Evolutionary conservation across 2,113 vertebrate genomes (phyloP).

Genomic region (Erinaceus europaeus): DNA sequence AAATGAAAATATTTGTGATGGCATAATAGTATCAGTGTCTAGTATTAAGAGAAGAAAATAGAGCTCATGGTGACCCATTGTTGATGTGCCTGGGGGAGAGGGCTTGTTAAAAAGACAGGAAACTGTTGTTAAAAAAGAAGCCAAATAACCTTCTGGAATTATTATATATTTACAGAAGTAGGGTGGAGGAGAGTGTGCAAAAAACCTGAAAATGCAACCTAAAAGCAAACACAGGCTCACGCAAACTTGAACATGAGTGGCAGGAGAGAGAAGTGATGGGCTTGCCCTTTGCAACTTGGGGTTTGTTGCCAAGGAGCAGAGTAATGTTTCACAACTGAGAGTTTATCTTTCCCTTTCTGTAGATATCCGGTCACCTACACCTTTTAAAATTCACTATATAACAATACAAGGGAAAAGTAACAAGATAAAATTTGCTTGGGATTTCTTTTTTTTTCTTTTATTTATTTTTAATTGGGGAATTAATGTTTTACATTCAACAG

Average conservation of each 20-base stretch:
- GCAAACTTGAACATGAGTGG: background rate
- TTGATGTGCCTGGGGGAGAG: background rate
- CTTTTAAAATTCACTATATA: background rate
- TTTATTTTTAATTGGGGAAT: no score
- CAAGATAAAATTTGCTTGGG: no score
- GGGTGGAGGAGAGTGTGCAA: background rate
- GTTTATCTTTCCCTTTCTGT: background rate
- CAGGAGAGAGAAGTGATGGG: background rate
- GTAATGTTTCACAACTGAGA: background rate
- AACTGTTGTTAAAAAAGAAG: slow-evolving; percentile 4
- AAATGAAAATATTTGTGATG: slow-evolving; percentile 46
- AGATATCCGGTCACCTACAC: background rate
- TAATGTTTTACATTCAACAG: no score
- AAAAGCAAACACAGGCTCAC: background rate
- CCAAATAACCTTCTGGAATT: background rate
- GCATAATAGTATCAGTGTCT: background rate
- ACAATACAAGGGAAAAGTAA: slow-evolving; percentile 1
- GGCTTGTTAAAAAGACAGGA: background rate
- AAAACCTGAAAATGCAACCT: background rate
- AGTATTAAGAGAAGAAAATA: background rate
- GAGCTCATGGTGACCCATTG: background rate
- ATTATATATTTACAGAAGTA: background rate
- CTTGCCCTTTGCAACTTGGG: background rate
- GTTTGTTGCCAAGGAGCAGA: background rate
- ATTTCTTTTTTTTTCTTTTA: no score